Base-by-base conservation (phyloP, 1,140 invertebrate genomes). In the Tetramorium simillimum region DNA sequence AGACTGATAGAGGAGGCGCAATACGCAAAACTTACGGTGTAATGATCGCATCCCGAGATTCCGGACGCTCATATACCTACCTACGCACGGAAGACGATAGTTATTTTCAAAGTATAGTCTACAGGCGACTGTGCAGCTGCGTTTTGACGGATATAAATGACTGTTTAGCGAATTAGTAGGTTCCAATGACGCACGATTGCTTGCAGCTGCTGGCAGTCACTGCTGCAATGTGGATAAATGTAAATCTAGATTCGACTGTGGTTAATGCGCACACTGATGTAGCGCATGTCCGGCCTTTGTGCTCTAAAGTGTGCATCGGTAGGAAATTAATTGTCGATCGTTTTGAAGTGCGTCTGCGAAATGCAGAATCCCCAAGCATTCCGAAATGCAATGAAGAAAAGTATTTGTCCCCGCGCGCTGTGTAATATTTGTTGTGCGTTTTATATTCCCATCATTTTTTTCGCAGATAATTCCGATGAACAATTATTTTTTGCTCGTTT, bases 141-240 rank as follows among this genome's bases (percentile, higher is more conserved):
- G 62, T 73, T 80, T 75, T 86, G 88, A 90, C 80, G 73, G 70
- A 51, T 90, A 89, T 87, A 84, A 87, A 89, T 89, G 86, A 51
- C 72, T 78, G 89, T 89, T 85, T 77, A 40, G 70, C 21, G 65
- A 86, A 89, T 77, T 65, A 76, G 77, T 72, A 75, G 85, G 58
- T 65, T 65, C 46, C 77, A 84, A 87, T 77, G 88, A 85, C 72
- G 85, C 85, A 49, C 53, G 67, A 73, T 58, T 53, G 21, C 60
- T 51, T n/a, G 67, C 73, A 90, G 77, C 84, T 62, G 49, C 51
- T 18, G 18, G 63, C n/a, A 49, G 14, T n/a, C 43, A 21, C 14
- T 1, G 46, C 18, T 21, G 63, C 5, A 56, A 73, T 75, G 56
- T 76, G 72, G 58, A 87, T 87, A 90, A 87, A 73, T 80, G 70